Evolutionary conservation across 2,797 vertebrate species (phyloP).

Genomic region (Darevskia nairensis): DNA sequence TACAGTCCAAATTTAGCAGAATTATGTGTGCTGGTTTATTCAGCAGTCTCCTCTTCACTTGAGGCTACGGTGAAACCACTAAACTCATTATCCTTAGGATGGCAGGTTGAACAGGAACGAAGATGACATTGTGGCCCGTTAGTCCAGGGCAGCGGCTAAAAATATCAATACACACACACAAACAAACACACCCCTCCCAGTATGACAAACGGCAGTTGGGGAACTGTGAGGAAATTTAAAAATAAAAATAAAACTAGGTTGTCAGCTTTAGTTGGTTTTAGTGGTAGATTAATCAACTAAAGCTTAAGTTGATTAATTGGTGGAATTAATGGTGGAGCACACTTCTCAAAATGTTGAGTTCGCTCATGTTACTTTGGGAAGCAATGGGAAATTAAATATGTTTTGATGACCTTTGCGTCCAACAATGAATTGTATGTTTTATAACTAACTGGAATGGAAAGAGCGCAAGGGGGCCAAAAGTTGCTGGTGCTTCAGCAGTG

Average conservation of each 20-base stretch:
- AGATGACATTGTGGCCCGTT: background rate
- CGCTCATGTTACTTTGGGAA: too few relatives aligned
- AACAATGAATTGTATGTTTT: background rate
- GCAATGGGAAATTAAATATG: background rate
- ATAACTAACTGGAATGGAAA: too few relatives aligned
- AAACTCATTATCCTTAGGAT: constrained; percentile 57
- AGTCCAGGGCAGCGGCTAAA: constrained; percentile 38
- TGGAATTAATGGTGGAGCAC: background rate
- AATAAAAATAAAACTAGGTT: background rate
- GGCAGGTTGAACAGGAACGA: constrained; percentile 54
- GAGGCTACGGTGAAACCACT: constrained; percentile 59
- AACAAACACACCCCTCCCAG: background rate
- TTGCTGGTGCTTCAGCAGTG: too few relatives aligned
- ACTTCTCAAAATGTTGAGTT: background rate
- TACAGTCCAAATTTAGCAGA: constrained; percentile 79
- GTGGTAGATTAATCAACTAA: background rate
- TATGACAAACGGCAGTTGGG: background rate
- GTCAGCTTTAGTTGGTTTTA: background rate
- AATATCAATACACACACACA: background rate
- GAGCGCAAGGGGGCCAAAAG: too few relatives aligned
- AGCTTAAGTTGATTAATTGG: background rate
- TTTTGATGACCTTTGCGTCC: background rate
- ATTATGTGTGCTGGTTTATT: constrained; percentile 71
- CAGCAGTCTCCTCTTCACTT: constrained; percentile 66
- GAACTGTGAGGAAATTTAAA: background rate